These are phyloP conservation scores for Nettapus auritus DNA, from an alignment of 2,113 vertebrate genomes.

Conservation along the genomic window DNA sequence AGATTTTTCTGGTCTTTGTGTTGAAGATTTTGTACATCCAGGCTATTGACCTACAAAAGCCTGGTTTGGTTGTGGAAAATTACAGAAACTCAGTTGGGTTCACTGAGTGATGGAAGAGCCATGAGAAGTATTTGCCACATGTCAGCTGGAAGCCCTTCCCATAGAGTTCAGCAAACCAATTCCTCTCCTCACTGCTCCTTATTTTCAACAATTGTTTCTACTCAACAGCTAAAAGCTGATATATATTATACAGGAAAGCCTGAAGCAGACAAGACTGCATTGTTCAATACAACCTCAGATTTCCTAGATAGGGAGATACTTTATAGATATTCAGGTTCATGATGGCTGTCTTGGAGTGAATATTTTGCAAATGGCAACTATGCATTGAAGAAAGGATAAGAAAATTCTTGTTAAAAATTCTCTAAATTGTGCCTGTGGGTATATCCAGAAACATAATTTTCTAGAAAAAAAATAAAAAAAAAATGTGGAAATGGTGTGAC, in stretches of 20 bases:
- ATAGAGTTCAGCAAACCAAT: constrained; percentile 39
- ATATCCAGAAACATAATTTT: neutral
- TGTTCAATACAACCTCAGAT: neutral
- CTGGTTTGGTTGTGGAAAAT: constrained; percentile 42
- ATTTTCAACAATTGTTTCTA: constrained; percentile 13
- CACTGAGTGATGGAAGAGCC: constrained; percentile 52
- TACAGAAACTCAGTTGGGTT: constrained; percentile 31
- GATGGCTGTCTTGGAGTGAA: neutral
- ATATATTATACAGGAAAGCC: neutral
- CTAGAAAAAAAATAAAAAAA: neutral
- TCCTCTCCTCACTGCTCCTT: constrained; percentile 51
- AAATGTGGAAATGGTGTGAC: neutral
- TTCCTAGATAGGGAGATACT: neutral
- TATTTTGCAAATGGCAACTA: neutral
- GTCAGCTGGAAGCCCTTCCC: constrained; percentile 47
- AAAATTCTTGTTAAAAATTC: neutral
- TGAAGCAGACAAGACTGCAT: neutral
- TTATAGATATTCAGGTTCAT: neutral
- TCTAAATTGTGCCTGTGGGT: neutral
- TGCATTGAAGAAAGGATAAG: neutral
- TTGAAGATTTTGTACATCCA: neutral
- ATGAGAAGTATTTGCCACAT: constrained; percentile 37
- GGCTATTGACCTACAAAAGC: constrained; percentile 37
- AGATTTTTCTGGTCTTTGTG: neutral
- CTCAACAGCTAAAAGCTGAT: neutral